Evolutionary conservation across 2,888 invertebrate species (phyloP), one percentile per base, ranked within the genome.

Genomic region (Nebria salina): DNA sequence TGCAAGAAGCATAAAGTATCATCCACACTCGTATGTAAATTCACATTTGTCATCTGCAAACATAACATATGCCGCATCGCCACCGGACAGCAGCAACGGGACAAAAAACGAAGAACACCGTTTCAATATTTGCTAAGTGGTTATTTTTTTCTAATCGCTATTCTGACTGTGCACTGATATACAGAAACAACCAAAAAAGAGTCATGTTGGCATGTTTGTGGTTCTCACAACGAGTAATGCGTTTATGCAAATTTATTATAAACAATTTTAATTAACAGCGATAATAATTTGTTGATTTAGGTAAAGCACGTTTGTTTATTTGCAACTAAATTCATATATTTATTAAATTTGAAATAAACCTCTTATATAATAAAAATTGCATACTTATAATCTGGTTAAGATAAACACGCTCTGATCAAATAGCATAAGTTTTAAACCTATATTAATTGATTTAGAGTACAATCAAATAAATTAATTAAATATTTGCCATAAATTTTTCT

Each of bases 11-110:
- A 65, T 26, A 34, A 78, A 78, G 74, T 66, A 66, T 74, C 78
- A 66, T 78, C 74, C 68, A 73, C 54, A 54, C 54, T 11, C 73
- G 74, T 43, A 78, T 78, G 78, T 78, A 78, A 78, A 78, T 78
- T 74, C 74, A 11, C 73, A 78, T 78, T 78, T 78, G 78, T 78
- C 78, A 78, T 78, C 43, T 65, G 78, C 74, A 78, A 78, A 78
- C 74, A 78, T 54, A 7, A 54, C 54, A 34, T 34, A 34, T 34
- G 34, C 34, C 34, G 2, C 34, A 54, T 8, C 7, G 54, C 54
- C 54, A 7, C 54, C 54, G 54, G 54, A 54, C 54, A 54, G 8
- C 54, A 54, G 54, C 54, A 6, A 54, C 3, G 54, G 8, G 34
- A 8, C 54, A 13, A 54, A 20, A 54, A 54, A 54, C 8, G 54